These are phyloP conservation scores for Synanthedon vespiformis DNA, from an alignment of 2,888 invertebrate species.

Conservation along the genomic window DNA sequence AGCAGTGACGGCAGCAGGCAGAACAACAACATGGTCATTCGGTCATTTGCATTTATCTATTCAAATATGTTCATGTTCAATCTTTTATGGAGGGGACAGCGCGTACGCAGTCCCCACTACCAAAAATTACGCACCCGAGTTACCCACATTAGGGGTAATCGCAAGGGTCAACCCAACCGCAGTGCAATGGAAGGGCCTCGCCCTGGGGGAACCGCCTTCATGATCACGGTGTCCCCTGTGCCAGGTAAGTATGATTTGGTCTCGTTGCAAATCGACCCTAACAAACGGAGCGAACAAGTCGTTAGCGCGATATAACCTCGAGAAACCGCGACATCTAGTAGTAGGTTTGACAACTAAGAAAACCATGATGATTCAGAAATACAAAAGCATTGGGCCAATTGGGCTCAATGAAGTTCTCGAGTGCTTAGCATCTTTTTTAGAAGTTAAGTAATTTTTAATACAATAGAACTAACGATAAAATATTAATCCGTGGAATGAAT, in stretches of 20 bases:
- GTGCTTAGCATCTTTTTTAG: too few relatives aligned
- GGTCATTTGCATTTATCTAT: too few relatives aligned
- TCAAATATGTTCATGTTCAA: too few relatives aligned
- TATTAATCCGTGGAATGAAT: too few relatives aligned
- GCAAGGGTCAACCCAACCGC: conserved; percentile 1
- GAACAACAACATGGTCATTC: too few relatives aligned
- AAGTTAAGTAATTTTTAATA: too few relatives aligned
- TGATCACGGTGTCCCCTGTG: background rate
- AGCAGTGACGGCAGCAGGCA: too few relatives aligned
- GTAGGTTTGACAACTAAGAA: background rate
- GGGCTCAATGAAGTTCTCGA: too few relatives aligned
- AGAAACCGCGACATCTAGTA: background rate
- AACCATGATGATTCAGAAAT: too few relatives aligned
- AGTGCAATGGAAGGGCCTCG: background rate
- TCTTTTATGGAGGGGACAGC: background rate
- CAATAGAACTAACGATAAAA: too few relatives aligned
- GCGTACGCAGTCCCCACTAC: conserved; percentile 1
- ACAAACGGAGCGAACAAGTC: background rate
- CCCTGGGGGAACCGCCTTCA: conserved; percentile 1
- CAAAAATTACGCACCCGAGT: conserved; percentile 1
- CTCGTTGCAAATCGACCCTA: background rate
- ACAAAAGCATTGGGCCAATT: too few relatives aligned
- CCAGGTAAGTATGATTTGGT: background rate
- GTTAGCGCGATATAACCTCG: background rate
- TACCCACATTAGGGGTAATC: conserved; percentile 1